A percentile compares a stretch with the other conserved stretches of the same genome.
Evolutionary conservation across 35 echinoderm and acorn worm genomes (phyloP).

Genomic region (Diadema setosum): DNA sequence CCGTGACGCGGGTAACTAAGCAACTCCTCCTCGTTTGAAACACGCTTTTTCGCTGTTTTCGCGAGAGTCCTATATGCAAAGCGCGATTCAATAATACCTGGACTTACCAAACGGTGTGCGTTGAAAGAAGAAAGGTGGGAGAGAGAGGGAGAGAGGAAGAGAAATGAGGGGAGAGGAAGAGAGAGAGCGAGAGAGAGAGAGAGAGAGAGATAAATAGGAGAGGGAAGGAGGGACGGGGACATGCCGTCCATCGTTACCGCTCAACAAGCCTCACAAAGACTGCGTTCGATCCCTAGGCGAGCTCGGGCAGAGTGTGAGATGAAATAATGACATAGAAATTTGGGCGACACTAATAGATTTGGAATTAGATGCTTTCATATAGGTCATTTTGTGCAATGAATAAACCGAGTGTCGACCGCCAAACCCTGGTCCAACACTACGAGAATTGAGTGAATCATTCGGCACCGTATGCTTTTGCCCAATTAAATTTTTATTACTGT

Average conservation of each 20-base stretch:
- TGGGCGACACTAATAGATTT: background rate
- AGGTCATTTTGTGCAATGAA: background rate
- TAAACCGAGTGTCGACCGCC: too few species aligned
- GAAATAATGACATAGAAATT: background rate
- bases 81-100: too few species aligned
- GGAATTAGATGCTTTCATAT: too few species aligned
- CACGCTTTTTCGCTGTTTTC: too few species aligned
- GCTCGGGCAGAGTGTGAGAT: background rate
- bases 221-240: background rate
- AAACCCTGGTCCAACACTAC: too few species aligned
- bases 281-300: background rate
- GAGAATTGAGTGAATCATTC: background rate
- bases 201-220: background rate
- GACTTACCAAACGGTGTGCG: background rate
- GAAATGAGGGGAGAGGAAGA: background rate
- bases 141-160: background rate
- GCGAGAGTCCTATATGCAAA: too few species aligned
- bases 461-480: background rate
- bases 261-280: background rate
- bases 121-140: background rate
- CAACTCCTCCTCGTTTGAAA: too few species aligned
- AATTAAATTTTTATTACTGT: conserved; percentile 1
- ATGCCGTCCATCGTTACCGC: background rate
- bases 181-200: background rate
- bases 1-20: too few species aligned